Evolutionary conservation across 2,888 invertebrate species (phyloP), one percentile per base, ranked within the genome.

Genomic region (Andricus quercusramuli): DNA sequence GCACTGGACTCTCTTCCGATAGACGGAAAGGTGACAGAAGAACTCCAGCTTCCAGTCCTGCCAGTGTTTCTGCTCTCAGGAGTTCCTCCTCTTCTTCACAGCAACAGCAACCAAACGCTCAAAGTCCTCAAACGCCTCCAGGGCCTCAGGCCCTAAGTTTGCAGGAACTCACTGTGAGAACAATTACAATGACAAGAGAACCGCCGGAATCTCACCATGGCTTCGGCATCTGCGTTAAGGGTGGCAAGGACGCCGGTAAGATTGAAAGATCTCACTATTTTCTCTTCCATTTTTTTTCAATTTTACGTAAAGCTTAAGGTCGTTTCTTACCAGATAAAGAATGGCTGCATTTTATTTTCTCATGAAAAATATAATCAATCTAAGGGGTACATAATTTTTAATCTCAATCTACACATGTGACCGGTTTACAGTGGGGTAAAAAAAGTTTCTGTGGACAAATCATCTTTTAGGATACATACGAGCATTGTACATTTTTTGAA

Each of bases 151-250:
- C 95, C 94, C 92, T 92, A 29, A 95, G 94, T 93, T 94, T 95
- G 84, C 95, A 96, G 90, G 97, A 97, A 93, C 95, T 97, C 89
- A 94, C 96, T 89, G 97, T 97, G 87, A 94, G 97, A 89, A 97
- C 97, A 83, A 96, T 97, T 91, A 96, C 96, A 93, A 97, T 97
- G 97, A 96, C 96, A 88, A 94, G 97, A 85, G 97, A 97, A 91
- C 95, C 95, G 78, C 96, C 96, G 83, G 96, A 97, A 91, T 96
- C 96, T 87, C 95, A 95, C 68, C 97, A 97, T 92, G 97, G 97
- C 82, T 97, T 97, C 93, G 97, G 97, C 83, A 97, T 97, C 91
- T 97, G 97, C 94, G 97, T 97, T 92, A 97, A 97, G 93, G 97
- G 97, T 90, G 97, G 97, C 88, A 97, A 97, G 94, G 97, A 97